Evolutionary conservation across 2,113 vertebrate genomes (phyloP).

Genomic region (Eudorcas thomsonii): DNA sequence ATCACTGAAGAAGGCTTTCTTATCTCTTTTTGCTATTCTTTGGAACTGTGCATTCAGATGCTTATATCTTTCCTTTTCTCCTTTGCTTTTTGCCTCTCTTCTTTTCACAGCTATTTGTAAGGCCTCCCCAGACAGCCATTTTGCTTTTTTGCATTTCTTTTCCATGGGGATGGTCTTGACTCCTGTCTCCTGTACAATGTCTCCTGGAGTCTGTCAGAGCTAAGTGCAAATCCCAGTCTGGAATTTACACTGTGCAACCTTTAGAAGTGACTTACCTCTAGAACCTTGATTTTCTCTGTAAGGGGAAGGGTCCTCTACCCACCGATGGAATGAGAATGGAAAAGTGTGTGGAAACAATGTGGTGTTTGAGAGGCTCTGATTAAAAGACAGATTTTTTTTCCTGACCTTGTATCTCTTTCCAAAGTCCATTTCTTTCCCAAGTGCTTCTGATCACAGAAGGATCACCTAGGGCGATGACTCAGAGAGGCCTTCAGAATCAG

Average conservation of each 20-base stretch:
- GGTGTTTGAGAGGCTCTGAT: background rate
- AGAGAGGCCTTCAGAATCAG: background rate
- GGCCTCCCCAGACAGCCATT: too few relatives aligned
- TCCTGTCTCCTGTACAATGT: too few relatives aligned
- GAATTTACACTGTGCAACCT: background rate
- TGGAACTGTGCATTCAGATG: too few relatives aligned
- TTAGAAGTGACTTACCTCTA: background rate
- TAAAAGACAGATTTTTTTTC: background rate
- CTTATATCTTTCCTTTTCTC: too few relatives aligned
- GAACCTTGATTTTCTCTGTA: background rate
- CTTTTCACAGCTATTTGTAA: too few relatives aligned
- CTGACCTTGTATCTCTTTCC: background rate
- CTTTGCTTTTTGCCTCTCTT: too few relatives aligned
- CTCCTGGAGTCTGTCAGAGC: background rate
- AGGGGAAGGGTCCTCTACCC: background rate
- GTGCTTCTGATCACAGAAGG: background rate
- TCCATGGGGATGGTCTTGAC: too few relatives aligned
- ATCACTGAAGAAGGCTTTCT: too few relatives aligned
- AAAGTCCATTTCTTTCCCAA: background rate
- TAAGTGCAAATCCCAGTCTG: background rate
- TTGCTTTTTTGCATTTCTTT: too few relatives aligned
- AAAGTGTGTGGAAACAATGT: background rate
- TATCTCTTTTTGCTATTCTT: too few relatives aligned
- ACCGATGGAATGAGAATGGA: background rate
- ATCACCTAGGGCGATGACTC: fast-evolving